Conservation (phyloP, 2,888 invertebrate genomes). For the Lochmaea capreae region DNA sequence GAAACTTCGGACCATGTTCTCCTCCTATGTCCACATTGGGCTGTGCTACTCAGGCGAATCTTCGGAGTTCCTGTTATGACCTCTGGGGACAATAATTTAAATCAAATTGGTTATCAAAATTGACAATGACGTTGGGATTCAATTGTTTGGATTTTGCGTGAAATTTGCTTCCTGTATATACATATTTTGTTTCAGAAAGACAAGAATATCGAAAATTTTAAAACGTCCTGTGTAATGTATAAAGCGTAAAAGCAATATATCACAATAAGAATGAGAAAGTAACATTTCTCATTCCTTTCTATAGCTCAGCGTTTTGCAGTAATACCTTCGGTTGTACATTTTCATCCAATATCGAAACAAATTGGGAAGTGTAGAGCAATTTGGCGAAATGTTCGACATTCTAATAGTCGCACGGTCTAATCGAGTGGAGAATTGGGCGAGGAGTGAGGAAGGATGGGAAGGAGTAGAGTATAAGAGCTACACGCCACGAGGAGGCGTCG, state of each 20-base stretch:
- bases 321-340: conserved; percentile 22
- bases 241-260: conserved; percentile 3
- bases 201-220: neutral
- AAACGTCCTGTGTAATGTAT: neutral
- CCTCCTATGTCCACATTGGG: too few species aligned
- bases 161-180: too few species aligned
- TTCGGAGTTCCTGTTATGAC: too few species aligned
- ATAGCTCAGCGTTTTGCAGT: conserved; percentile 6
- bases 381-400: conserved; percentile 39
- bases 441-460: neutral
- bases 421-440: conserved; percentile 32
- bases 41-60: too few species aligned
- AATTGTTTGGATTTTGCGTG: too few species aligned
- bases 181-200: neutral
- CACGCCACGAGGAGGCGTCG: conserved; percentile 3
- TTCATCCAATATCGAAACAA: conserved; percentile 39
- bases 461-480: conserved; percentile 8
- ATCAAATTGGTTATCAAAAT: too few species aligned
- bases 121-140: too few species aligned
- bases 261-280: conserved; percentile 5
- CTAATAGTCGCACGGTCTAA: conserved; percentile 36
- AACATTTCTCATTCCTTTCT: conserved; percentile 3
- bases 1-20: too few species aligned
- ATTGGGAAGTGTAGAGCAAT: conserved; percentile 38
- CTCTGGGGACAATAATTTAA: too few species aligned